Percentiles rank a stretch among this genome's conserved stretches.
Conservation (phyloP, 1,140 invertebrate genomes). For the Saccostrea echinata region DNA sequence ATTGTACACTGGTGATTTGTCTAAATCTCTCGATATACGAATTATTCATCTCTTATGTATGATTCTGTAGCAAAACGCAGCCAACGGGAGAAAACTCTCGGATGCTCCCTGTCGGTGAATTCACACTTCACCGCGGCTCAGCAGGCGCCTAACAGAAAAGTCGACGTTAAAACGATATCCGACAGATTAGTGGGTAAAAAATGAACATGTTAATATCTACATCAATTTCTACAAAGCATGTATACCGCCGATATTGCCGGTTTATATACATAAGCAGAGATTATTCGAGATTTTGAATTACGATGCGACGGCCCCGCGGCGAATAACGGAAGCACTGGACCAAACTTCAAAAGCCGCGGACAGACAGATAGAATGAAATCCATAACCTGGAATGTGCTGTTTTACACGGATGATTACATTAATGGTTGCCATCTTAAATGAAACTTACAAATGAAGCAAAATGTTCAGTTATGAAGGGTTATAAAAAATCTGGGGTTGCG, state of each 20-base stretch:
- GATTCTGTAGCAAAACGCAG: background rate
- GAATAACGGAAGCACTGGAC: constrained; percentile 23
- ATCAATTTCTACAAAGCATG: constrained; percentile 16
- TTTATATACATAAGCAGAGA: constrained; percentile 25
- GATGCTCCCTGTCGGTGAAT: background rate
- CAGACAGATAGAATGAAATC: background rate
- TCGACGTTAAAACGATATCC: background rate
- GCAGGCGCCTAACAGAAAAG: background rate
- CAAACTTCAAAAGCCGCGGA: constrained; percentile 27
- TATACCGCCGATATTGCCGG: background rate
- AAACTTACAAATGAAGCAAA: constrained; percentile 22
- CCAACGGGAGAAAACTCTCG: constrained; percentile 16
- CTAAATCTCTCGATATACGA: too few relatives aligned
- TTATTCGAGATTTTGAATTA: constrained; percentile 14
- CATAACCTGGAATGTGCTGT: constrained; percentile 17
- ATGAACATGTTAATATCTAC: constrained; percentile 9
- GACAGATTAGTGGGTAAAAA: background rate
- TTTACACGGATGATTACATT: constrained; percentile 28
- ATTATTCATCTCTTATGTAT: too few relatives aligned
- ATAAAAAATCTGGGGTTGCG: background rate
- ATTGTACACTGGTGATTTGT: too few relatives aligned
- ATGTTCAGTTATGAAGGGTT: constrained; percentile 15
- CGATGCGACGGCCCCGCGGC: constrained; percentile 6
- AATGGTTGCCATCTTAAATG: background rate
- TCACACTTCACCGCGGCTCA: background rate